Conservation (phyloP, 2,888 invertebrate genomes). For the Epinotia demarniana region DNA sequence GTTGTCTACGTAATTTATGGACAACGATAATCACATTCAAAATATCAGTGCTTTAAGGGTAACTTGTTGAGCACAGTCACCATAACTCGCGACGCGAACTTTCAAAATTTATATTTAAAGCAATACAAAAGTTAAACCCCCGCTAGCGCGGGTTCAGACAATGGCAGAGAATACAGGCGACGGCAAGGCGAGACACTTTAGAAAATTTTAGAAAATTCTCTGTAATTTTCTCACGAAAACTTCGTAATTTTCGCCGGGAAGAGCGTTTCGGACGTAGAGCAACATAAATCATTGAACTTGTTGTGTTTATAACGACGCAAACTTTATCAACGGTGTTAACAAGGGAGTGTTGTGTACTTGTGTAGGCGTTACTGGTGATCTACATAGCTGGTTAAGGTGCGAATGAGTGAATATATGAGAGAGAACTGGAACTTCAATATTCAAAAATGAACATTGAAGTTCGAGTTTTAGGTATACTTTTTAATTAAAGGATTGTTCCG, state of each 20-base stretch:
- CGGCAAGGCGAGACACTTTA: slow-evolving; percentile 68
- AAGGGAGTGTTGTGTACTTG: slow-evolving; percentile 23
- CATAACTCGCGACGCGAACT: slow-evolving; percentile 71
- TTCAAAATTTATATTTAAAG: slow-evolving; percentile 81
- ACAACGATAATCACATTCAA: slow-evolving; percentile 37
- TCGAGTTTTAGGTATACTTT: too few relatives aligned
- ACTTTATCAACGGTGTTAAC: slow-evolving; percentile 52
- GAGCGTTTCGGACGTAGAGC: slow-evolving; percentile 63
- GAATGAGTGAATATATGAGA: too few relatives aligned
- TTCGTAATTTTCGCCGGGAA: slow-evolving; percentile 66
- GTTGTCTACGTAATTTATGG: neutral
- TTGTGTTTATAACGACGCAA: slow-evolving; percentile 61
- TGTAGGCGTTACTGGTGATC: slow-evolving; percentile 15
- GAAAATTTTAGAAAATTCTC: slow-evolving; percentile 75
- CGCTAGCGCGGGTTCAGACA: slow-evolving; percentile 72
- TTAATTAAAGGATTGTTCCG: too few relatives aligned
- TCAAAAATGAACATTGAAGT: too few relatives aligned
- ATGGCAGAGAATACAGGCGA: slow-evolving; percentile 59
- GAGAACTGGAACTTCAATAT: too few relatives aligned
- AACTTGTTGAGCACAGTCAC: slow-evolving; percentile 76
- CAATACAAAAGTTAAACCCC: slow-evolving; percentile 75
- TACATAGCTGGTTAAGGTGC: slow-evolving; percentile 25
- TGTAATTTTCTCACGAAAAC: slow-evolving; percentile 68
- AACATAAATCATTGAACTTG: slow-evolving; percentile 74
- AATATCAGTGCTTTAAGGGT: slow-evolving; percentile 57